phyloP scores from a whole-genome alignment of 2,797 vertebrate genomes.

The Artibeus jamaicensis region DNA sequence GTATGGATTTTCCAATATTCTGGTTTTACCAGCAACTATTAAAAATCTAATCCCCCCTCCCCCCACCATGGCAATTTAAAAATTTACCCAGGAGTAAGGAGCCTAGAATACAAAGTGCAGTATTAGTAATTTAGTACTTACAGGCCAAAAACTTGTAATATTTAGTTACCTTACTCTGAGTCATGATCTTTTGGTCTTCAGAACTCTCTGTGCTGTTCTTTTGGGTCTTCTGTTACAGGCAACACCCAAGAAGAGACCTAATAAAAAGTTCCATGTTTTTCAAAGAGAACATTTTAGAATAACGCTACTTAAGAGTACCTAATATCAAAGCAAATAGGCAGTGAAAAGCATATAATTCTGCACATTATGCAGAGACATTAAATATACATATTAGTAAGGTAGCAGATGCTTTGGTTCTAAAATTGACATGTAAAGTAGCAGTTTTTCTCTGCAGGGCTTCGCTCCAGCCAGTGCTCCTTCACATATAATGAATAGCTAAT shows the following conservation, averaged over 20 bases:
- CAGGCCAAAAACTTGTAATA: not conserved
- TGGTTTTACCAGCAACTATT: not conserved
- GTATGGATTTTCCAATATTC: not conserved
- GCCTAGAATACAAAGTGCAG: conserved; percentile 38
- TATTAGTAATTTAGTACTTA: conserved; percentile 46
- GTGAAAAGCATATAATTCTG: conserved; percentile 78
- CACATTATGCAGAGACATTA: conserved; percentile 76
- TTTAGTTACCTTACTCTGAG: not conserved
- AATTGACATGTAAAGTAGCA: conserved; percentile 81
- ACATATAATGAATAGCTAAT: conserved; percentile 85
- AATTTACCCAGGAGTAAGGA: not conserved
- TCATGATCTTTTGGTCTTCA: not conserved
- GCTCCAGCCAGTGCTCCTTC: conserved; percentile 77
- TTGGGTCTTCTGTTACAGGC: conserved; percentile 20
- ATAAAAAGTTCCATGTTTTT: conserved; percentile 63
- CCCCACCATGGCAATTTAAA: not conserved
- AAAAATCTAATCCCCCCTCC: not conserved
- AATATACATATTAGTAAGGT: conserved; percentile 81
- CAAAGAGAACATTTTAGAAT: conserved; percentile 66
- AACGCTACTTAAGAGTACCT: conserved; percentile 64
- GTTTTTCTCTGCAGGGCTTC: conserved; percentile 79
- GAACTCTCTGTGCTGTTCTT: not conserved
- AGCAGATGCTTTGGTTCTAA: conserved; percentile 81
- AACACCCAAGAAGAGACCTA: conserved; percentile 19
- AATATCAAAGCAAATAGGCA: conserved; percentile 80